Evolutionary conservation across 2,888 invertebrate species (phyloP).

Genomic region (Leptothorax acervorum): DNA sequence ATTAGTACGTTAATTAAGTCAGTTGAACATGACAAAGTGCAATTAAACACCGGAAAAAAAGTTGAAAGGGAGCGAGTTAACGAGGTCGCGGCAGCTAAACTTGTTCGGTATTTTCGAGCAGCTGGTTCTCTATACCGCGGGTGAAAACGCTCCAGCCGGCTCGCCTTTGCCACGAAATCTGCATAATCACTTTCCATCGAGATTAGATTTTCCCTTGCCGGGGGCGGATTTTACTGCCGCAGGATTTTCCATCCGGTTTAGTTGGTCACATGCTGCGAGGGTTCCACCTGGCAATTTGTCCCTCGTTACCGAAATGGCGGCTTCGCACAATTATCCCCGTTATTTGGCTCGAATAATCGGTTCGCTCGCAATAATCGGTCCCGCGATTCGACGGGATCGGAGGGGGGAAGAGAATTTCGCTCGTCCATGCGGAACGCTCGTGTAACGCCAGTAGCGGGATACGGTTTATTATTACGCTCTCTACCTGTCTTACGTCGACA

Average conservation of each 20-base stretch:
- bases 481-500: conserved; percentile 57
- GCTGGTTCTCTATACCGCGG: neutral
- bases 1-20: neutral
- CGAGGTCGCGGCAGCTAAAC: conserved; percentile 7
- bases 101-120: conserved; percentile 47
- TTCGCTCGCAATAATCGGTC: neutral
- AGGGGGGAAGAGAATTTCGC: conserved; percentile 63
- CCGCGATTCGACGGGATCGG: conserved; percentile 26
- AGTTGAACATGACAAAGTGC: neutral
- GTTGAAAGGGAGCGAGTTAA: neutral
- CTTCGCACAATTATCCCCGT: neutral
- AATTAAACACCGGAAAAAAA: neutral
- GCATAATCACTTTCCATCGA: conserved; percentile 61
- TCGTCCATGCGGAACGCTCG: conserved; percentile 67
- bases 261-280: neutral
- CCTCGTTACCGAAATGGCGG: neutral
- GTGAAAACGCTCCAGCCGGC: conserved; percentile 39
- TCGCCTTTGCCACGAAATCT: conserved; percentile 44
- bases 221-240: neutral
- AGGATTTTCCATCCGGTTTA: conserved; percentile 3
- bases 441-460: conserved; percentile 70
- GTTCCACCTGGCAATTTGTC: conserved; percentile 12
- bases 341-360: neutral
- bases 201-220: conserved; percentile 39
- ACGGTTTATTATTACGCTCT: conserved; percentile 62